A percentile compares a stretch with the other conserved stretches of the same genome.
Conservation (phyloP, 2,113 vertebrate genomes). For the Aramus guarauna region DNA sequence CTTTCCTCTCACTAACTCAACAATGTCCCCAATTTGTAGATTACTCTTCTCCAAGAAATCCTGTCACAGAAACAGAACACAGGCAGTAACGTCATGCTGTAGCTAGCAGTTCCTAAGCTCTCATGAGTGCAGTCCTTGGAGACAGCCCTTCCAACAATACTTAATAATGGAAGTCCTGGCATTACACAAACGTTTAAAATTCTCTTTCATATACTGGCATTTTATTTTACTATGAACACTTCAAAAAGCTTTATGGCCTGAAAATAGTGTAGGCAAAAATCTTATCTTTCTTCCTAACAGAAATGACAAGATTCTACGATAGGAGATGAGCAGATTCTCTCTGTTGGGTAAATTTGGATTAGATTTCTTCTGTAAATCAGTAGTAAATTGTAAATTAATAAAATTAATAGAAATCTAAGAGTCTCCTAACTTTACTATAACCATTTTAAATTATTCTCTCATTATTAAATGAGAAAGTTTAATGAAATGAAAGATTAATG, state of each 20-base stretch:
- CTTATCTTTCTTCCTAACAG: neutral
- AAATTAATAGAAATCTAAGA: neutral
- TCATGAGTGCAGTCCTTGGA: neutral
- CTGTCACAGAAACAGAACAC: constrained; percentile 60
- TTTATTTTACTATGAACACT: neutral
- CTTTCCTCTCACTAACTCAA: constrained; percentile 88
- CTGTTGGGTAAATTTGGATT: neutral
- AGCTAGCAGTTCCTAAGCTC: neutral
- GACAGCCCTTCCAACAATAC: neutral
- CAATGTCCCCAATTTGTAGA: constrained; percentile 84
- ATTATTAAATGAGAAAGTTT: neutral
- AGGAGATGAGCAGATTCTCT: neutral
- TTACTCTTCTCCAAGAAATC: constrained; percentile 86
- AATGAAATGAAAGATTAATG: neutral
- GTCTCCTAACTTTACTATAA: neutral
- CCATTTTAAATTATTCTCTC: neutral
- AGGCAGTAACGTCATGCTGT: neutral
- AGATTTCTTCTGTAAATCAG: neutral
- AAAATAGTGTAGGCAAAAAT: neutral
- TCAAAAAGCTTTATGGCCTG: neutral
- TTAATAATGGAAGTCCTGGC: neutral
- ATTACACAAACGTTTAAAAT: neutral
- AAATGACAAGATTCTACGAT: neutral
- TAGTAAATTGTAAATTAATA: neutral
- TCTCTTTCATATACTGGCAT: neutral